Evolutionary conservation across 1,140 invertebrate species (phyloP).

Genomic region (Neodiprion fabricii): DNA sequence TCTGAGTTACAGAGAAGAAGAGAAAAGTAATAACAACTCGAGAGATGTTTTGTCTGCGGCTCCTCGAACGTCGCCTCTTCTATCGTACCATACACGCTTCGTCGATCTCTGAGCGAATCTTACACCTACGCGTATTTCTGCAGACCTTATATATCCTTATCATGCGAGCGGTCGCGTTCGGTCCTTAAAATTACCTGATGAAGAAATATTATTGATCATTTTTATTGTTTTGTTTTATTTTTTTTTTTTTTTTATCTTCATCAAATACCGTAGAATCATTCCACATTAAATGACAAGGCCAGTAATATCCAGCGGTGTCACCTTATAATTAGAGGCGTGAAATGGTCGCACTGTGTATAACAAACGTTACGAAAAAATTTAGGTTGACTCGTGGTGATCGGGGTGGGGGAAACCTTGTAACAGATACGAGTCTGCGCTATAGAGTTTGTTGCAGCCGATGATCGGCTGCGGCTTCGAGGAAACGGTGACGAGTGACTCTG

Average conservation of each 20-base stretch:
- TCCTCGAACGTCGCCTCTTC: background rate
- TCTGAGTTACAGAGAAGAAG: constrained; percentile 1
- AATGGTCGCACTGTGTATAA: no score
- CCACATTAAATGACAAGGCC: no score
- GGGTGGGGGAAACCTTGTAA: constrained; percentile 2
- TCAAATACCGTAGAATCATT: no score
- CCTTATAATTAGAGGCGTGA: no score
- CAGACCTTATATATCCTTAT: no score
- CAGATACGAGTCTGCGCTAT: background rate
- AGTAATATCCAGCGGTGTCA: no score
- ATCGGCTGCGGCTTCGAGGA: background rate
- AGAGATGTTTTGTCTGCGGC: constrained; percentile 1
- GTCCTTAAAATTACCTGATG: no score
- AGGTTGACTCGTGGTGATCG: background rate
- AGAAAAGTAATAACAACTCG: background rate
- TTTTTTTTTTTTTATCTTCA: no score
- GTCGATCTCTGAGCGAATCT: background rate
- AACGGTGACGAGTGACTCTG: background rate
- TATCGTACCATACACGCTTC: background rate
- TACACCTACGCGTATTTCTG: background rate
- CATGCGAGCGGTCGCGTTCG: no score
- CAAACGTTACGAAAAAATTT: constrained; percentile 1
- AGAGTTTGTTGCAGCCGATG: background rate
- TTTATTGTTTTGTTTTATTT: no score
- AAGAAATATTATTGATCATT: no score